Percentiles rank a stretch among this genome's conserved stretches.
These are phyloP conservation scores for Salvelinus sp. DNA, from an alignment of 2,113 vertebrate species.

Conservation along the genomic window DNA sequence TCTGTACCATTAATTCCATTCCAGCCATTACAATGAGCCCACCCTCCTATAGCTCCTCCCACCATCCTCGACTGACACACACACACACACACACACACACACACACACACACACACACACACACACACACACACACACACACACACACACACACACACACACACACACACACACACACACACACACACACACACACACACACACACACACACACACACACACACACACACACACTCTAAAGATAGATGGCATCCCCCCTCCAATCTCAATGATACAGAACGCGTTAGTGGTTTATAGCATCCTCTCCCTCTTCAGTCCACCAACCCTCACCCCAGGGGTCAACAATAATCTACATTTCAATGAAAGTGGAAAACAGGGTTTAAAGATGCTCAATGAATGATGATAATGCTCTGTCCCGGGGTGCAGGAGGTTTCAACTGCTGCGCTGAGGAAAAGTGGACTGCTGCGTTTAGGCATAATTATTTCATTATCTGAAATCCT, in stretches of 20 bases:
- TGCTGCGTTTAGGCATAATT: slow-evolving; percentile 58
- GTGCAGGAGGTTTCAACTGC: slow-evolving; percentile 37
- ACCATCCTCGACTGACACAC: background rate
- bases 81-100: background rate
- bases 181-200: slow-evolving; percentile 9
- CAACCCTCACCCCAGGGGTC: slow-evolving; percentile 54
- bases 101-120: slow-evolving; percentile 7
- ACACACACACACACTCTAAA: slow-evolving; percentile 22
- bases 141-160: background rate
- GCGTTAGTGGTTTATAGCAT: slow-evolving; percentile 28
- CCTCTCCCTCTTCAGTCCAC: slow-evolving; percentile 25
- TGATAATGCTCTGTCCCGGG: slow-evolving; percentile 48
- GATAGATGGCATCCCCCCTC: slow-evolving; percentile 38
- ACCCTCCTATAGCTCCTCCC: no score
- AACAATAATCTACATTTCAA: slow-evolving; percentile 70
- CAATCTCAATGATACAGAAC: slow-evolving; percentile 16
- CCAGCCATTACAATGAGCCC: no score
- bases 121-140: slow-evolving; percentile 20
- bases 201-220: slow-evolving; percentile 22
- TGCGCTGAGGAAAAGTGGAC: slow-evolving; percentile 18
- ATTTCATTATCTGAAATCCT: slow-evolving; percentile 68
- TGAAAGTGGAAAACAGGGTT: slow-evolving; percentile 59
- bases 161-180: slow-evolving; percentile 19
- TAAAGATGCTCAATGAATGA: slow-evolving; percentile 49
- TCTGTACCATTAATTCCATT: no score